Evolutionary conservation across 2,888 invertebrate species (phyloP).

Genomic region (Harpalus rufipes): DNA sequence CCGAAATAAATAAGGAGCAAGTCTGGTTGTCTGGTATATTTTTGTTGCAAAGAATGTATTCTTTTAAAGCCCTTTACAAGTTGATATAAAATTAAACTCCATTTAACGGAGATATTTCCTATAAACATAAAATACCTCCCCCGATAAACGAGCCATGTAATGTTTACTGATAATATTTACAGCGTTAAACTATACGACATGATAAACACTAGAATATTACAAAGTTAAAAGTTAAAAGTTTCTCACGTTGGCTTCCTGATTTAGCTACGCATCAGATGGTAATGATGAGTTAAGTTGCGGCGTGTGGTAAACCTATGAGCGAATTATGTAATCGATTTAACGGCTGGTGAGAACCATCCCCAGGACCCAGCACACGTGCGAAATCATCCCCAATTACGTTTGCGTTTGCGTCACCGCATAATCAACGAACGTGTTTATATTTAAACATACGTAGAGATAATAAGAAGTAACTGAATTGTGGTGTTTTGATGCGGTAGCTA

Average conservation of each 20-base stretch:
- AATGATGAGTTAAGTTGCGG: conserved; percentile 35
- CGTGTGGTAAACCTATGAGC: conserved; percentile 18
- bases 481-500: no score
- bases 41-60: no score
- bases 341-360: not conserved
- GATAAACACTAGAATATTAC: not conserved
- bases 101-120: no score
- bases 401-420: not conserved
- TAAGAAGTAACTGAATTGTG: not conserved
- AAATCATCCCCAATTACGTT: conserved; percentile 8
- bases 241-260: not conserved
- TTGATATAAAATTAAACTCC: no score
- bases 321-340: conserved; percentile 41
- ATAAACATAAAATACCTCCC: no score
- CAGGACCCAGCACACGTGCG: conserved; percentile 18
- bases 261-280: conserved; percentile 1
- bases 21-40: no score
- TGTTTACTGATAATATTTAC: not conserved
- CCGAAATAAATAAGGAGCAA: no score
- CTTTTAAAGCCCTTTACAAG: no score
- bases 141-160: not conserved
- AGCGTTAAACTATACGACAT: not conserved
- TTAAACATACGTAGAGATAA: not conserved
- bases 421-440: not conserved
- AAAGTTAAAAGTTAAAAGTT: not conserved